Evolutionary conservation across 2,888 invertebrate species (phyloP).

Genomic region (Cryptophagus acutangulus): DNA sequence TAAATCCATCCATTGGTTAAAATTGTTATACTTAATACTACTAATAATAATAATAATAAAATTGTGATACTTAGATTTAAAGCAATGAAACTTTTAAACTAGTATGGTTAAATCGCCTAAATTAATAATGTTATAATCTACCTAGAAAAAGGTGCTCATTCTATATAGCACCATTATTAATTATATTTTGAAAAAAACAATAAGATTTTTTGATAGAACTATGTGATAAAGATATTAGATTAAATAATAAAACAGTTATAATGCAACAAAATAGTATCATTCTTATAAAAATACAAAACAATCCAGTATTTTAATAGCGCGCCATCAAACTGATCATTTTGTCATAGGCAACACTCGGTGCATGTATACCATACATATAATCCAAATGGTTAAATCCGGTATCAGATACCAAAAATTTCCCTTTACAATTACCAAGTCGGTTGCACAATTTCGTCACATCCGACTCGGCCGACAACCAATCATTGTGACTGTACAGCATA

Average conservation of each 20-base stretch:
- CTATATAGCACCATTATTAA: too few relatives aligned
- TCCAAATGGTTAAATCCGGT: conserved; percentile 41
- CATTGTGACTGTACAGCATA: conserved; percentile 50
- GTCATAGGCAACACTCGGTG: conserved; percentile 33
- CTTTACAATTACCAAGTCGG: conserved; percentile 34
- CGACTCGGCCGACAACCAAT: conserved; percentile 48
- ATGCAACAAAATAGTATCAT: too few relatives aligned
- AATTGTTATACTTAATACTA: conserved; percentile 14
- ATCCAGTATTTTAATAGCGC: conserved; percentile 19
- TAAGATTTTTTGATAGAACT: too few relatives aligned
- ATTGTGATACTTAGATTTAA: conserved; percentile 13
- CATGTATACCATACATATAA: conserved; percentile 38
- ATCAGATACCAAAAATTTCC: conserved; percentile 35
- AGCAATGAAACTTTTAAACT: neutral
- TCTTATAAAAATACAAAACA: too few relatives aligned
- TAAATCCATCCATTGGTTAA: conserved; percentile 13
- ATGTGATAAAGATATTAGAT: too few relatives aligned
- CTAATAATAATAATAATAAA: conserved; percentile 12
- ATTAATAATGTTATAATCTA: too few relatives aligned
- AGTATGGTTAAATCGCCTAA: too few relatives aligned
- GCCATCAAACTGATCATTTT: conserved; percentile 31
- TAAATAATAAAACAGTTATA: too few relatives aligned
- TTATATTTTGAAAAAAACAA: too few relatives aligned
- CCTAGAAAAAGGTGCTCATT: too few relatives aligned
- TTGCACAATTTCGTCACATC: conserved; percentile 34